A percentile compares a stretch with the other conserved stretches of the same genome.
Conservation (phyloP, 2,888 invertebrate genomes). For the Acronicta alni region DNA sequence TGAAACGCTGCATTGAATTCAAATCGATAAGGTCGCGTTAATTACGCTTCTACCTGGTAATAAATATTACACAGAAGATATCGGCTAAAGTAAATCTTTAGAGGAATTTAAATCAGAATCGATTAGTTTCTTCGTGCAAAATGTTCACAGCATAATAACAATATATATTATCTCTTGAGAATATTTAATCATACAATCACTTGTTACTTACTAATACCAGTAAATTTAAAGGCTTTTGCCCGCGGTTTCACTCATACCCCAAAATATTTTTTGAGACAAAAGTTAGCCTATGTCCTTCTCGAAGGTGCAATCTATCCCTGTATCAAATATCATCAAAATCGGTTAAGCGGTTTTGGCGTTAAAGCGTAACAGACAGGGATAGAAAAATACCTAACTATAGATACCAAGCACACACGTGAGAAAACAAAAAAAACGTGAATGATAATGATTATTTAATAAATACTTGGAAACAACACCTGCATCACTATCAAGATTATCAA, state of each 20-base stretch:
- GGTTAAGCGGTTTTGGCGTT: no score
- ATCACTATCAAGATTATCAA: not conserved
- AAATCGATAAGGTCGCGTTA: slow-evolving; percentile 39
- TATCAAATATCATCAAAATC: no score
- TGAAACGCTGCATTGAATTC: slow-evolving; percentile 37
- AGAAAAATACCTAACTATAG: not conserved
- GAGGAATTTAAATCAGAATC: not conserved
- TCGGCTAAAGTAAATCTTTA: slow-evolving; percentile 15
- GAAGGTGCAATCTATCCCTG: no score
- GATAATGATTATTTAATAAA: slow-evolving; percentile 2
- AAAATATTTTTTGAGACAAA: no score
- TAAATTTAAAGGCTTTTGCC: no score
- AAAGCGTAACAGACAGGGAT: no score
- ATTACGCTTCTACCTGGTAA: slow-evolving; percentile 20
- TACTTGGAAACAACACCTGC: slow-evolving; percentile 1
- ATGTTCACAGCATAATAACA: no score
- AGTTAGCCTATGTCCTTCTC: no score
- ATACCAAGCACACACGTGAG: slow-evolving; percentile 3
- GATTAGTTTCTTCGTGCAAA: not conserved
- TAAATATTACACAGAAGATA: slow-evolving; percentile 6
- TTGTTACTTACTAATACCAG: no score
- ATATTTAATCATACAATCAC: no score
- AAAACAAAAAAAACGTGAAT: slow-evolving; percentile 4
- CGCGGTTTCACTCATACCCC: no score
- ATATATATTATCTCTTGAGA: no score